Evolutionary conservation across 2,888 invertebrate genomes (phyloP), one percentile per base, ranked within the genome.

Genomic region (Phaedon cochleariae): DNA sequence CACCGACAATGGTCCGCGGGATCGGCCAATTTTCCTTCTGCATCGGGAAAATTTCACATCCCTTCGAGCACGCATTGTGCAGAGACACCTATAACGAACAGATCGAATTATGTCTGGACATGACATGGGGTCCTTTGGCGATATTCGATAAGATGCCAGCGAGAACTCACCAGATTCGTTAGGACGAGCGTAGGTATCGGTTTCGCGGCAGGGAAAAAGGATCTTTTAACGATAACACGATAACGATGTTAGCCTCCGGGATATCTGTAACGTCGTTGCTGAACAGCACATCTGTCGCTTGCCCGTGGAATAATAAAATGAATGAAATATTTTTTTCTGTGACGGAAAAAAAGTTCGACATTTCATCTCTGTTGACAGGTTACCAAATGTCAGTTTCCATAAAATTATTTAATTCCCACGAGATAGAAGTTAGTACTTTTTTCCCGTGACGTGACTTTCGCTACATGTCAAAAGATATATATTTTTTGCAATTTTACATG

Each of bases 41-140:
- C n/a, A 41, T 41, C n/a, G 41, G 12, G 41, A 41, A 41, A 15
- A 41, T 41, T 41, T 41, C 15, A 15, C 41, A 41, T 41, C 41
- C 41, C 41, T 15, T 41, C 41, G 41, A 41, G 41, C 1, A 41
- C 15, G 41, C 41, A 41, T 41, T 41, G 41, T 41, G 41, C 41
- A 41, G 41, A 41, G 41, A 41, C 41, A 41, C 41, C 41, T 41
- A 41, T 41, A 41, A 41, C 41, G 41, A 41, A 41, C 15, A 41
- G 15, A 41, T 41, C 41, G 41, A 41, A 41, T 41, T 41, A 34
- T 34, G 41, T 41, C 41, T 41, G 41, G 41, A 41, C 41, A 41
- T 41, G 41, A 41, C 41, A 41, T 3, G 41, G 41, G 41, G 12
- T 41, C 15, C 41, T 41, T 15, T 41, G 15, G 41, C 41, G 41